phyloP scores from a whole-genome alignment of 2,113 vertebrate genomes.

The Elaphurus davidianus region DNA sequence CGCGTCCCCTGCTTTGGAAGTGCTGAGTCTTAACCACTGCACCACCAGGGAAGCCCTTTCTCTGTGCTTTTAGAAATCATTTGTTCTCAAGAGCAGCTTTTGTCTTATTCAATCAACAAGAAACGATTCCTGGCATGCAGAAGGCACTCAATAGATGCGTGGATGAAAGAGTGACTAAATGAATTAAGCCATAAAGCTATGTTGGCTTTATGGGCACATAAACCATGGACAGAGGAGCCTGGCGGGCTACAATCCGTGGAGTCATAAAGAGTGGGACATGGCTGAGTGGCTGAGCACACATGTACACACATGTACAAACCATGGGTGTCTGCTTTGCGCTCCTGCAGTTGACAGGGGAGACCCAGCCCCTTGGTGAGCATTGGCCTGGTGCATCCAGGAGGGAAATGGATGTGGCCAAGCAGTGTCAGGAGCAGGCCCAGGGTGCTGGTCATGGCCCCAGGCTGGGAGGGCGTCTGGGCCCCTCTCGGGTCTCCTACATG shows the following conservation, averaged over 20 bases:
- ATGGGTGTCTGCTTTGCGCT: fast-evolving
- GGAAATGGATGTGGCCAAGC: fast-evolving
- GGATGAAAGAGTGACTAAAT: background rate
- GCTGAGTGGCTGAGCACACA: background rate
- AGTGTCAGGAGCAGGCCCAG: fast-evolving
- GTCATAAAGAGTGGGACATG: background rate
- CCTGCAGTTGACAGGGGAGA: background rate
- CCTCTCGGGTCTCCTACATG: fast-evolving
- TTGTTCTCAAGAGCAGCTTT: background rate
- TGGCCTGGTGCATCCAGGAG: fast-evolving
- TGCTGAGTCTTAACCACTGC: background rate
- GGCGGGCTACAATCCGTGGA: fast-evolving
- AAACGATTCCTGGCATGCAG: background rate
- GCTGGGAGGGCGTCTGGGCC: fast-evolving
- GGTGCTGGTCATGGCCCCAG: background rate
- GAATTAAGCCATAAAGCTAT: background rate
- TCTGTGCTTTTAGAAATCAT: background rate
- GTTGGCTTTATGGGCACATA: background rate
- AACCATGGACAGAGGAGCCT: background rate
- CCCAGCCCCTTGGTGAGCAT: fast-evolving
- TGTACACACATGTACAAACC: background rate
- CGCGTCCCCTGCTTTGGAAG: background rate
- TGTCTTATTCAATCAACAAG: fast-evolving
- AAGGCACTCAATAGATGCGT: background rate
- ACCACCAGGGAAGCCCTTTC: background rate